These are phyloP conservation scores for Taxidea taxus DNA, from an alignment of 2,113 vertebrate species.

Conservation along the genomic window DNA sequence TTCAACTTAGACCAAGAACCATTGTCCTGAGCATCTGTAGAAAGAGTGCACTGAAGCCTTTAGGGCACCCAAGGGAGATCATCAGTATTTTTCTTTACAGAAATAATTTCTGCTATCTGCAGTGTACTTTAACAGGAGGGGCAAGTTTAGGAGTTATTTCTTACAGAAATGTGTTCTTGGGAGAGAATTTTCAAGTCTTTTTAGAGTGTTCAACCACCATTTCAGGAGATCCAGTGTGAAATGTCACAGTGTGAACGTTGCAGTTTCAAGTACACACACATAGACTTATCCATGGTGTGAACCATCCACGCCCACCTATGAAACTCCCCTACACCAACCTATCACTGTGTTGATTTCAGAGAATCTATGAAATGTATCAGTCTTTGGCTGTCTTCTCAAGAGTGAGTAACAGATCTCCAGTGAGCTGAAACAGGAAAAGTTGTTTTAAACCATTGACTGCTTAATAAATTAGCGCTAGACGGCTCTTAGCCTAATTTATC, in stretches of 20 bases:
- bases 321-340: not conserved
- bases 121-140: not conserved
- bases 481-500: constrained; percentile 71
- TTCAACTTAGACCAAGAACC: not conserved
- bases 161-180: not conserved
- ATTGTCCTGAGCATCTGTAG: not conserved
- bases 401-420: constrained; percentile 70
- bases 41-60: not conserved
- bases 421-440: constrained; percentile 74
- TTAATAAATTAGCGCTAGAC: constrained; percentile 76
- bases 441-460: constrained; percentile 77
- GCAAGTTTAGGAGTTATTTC: not conserved
- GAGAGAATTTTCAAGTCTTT: not conserved
- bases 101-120: not conserved
- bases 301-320: not conserved
- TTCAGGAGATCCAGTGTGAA: not conserved
- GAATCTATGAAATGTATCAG: constrained; percentile 56
- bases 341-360: constrained; percentile 32
- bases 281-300: not conserved
- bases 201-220: not conserved
- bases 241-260: not conserved
- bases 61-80: not conserved
- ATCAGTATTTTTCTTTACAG: not conserved
- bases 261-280: not conserved
- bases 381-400: constrained; percentile 53